These are phyloP conservation scores for Taphrorychus bicolor DNA, from an alignment of 2,888 invertebrate genomes.

Conservation along the genomic window DNA sequence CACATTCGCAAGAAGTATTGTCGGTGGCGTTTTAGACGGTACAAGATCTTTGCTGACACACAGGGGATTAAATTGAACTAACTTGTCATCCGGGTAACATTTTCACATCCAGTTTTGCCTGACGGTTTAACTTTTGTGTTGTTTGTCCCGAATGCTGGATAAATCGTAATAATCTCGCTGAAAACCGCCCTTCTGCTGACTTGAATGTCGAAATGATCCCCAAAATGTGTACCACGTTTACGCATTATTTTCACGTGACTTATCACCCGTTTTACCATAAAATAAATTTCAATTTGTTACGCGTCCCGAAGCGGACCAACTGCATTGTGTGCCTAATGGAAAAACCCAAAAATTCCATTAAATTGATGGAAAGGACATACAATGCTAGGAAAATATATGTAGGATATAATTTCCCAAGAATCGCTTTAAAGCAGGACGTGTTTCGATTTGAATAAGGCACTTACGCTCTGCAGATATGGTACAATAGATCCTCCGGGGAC, in stretches of 20 bases:
- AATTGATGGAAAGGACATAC: slow-evolving; percentile 32
- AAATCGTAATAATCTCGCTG: too few species aligned
- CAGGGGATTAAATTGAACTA: slow-evolving; percentile 43
- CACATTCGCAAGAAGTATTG: slow-evolving; percentile 25
- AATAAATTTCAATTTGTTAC: slow-evolving; percentile 26
- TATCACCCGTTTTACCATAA: neutral
- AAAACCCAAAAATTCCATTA: slow-evolving; percentile 34
- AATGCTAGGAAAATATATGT: slow-evolving; percentile 32
- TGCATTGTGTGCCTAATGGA: slow-evolving; percentile 30
- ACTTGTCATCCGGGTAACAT: slow-evolving; percentile 41
- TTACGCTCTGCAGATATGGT: slow-evolving; percentile 28
- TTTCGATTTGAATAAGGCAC: slow-evolving; percentile 37
- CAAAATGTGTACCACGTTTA: neutral
- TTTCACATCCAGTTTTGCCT: slow-evolving; percentile 39
- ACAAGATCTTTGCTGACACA: slow-evolving; percentile 29
- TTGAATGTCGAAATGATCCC: neutral
- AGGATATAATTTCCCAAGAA: slow-evolving; percentile 35
- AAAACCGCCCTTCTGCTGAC: neutral
- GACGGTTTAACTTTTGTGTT: slow-evolving; percentile 38
- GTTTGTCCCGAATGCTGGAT: too few species aligned
- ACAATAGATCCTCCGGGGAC: slow-evolving; percentile 26
- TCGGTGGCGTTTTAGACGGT: slow-evolving; percentile 19
- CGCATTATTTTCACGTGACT: slow-evolving; percentile 3
- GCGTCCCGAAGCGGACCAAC: slow-evolving; percentile 6
- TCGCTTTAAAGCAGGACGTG: slow-evolving; percentile 35